Percentiles rank a stretch among this genome's conserved stretches.
These are phyloP conservation scores for Probosciger aterrimus DNA, from an alignment of 2,113 vertebrate species.

Conservation along the genomic window DNA sequence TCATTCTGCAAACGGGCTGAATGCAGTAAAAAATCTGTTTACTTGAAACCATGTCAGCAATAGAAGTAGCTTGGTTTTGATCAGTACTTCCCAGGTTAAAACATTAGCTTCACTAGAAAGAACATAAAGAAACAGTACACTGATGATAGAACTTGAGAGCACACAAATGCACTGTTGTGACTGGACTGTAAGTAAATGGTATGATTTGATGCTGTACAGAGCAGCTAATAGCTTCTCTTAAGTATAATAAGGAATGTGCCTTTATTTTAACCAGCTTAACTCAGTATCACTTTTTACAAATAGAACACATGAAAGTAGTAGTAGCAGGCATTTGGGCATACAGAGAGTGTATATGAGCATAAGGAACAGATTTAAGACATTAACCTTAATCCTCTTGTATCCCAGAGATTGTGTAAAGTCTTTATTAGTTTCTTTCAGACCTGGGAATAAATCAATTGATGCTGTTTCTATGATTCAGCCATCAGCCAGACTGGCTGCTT, in stretches of 20 bases:
- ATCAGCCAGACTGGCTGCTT: background rate
- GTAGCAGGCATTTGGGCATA: background rate
- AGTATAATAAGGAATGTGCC: background rate
- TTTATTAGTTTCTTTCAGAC: background rate
- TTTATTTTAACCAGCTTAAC: background rate
- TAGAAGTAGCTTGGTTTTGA: background rate
- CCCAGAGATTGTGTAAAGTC: background rate
- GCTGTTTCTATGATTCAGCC: slow-evolving; percentile 23
- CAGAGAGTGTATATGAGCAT: background rate
- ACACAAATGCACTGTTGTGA: background rate
- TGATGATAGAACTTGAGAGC: background rate
- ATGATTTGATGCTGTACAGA: background rate
- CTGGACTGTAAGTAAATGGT: background rate
- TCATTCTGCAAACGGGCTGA: background rate
- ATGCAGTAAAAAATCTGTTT: background rate
- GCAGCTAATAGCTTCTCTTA: background rate
- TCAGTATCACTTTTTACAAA: background rate
- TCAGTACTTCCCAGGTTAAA: background rate
- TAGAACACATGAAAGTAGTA: background rate
- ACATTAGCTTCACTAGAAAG: background rate
- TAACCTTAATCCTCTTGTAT: background rate
- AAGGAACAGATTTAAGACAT: background rate
- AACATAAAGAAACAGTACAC: background rate
- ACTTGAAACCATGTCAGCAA: background rate
- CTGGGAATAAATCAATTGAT: slow-evolving; percentile 1